Conservation (phyloP, 1,140 invertebrate genomes). For the Brachionus rubens region DNA sequence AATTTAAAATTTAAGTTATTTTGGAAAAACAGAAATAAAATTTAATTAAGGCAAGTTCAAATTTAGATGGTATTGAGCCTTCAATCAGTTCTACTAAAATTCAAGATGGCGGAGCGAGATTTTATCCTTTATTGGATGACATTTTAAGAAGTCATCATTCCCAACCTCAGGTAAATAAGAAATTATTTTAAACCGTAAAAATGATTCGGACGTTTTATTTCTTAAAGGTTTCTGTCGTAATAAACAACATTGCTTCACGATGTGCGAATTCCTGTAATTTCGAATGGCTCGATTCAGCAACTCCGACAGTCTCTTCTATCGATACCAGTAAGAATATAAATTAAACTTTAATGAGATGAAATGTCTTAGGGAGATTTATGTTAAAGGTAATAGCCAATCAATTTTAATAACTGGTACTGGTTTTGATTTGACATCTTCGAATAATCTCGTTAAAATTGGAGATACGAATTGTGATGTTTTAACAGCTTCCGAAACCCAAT, state of each 20-base stretch:
- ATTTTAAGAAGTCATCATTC: not conserved
- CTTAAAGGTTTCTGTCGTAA: constrained; percentile 50
- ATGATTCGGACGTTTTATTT: too few species aligned
- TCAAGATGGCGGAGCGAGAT: not conserved
- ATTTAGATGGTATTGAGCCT: not conserved
- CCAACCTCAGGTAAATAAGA: not conserved
- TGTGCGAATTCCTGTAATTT: constrained; percentile 47
- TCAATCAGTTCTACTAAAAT: not conserved
- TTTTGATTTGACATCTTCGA: constrained; percentile 47
- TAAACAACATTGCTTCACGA: constrained; percentile 49
- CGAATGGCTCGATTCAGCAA: constrained; percentile 49
- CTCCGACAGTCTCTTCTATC: constrained; percentile 49
- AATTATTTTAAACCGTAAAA: too few species aligned
- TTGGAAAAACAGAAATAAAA: too few species aligned
- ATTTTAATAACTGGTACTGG: constrained; percentile 49
- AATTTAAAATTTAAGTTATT: too few species aligned
- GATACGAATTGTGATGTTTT: constrained; percentile 48
- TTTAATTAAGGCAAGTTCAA: not conserved
- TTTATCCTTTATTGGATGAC: not conserved
- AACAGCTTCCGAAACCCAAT: constrained; percentile 47
- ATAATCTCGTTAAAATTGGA: constrained; percentile 50
- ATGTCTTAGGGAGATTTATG: too few species aligned
- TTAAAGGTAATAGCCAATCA: not conserved
- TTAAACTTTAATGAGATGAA: too few species aligned
- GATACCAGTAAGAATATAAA: too few species aligned